These are phyloP conservation scores for Cetonia aurata DNA, from an alignment of 2,888 invertebrate species.

Conservation along the genomic window DNA sequence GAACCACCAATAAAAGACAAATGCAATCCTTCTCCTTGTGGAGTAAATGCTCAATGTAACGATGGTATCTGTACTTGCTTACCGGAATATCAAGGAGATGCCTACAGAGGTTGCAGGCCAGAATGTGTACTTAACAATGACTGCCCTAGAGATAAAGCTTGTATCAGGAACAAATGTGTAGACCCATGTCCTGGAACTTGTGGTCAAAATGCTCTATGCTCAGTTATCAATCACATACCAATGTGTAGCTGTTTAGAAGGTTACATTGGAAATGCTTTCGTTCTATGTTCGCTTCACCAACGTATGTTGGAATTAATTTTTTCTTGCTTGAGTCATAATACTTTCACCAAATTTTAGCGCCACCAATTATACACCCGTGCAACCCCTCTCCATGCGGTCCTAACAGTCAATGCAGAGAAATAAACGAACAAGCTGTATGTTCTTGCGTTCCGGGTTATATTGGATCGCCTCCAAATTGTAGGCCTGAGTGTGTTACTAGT, in stretches of 20 bases:
- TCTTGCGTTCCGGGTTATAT: conserved; percentile 68
- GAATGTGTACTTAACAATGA: conserved; percentile 82
- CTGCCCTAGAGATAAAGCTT: conserved; percentile 77
- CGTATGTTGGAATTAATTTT: conserved; percentile 22
- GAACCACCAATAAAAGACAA: conserved; percentile 65
- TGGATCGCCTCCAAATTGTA: conserved; percentile 68
- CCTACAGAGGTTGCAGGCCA: conserved; percentile 77
- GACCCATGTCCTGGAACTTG: conserved; percentile 84
- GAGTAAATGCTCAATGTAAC: conserved; percentile 73
- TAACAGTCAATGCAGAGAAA: conserved; percentile 75
- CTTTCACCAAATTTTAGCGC: conserved; percentile 59
- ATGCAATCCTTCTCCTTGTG: conserved; percentile 78
- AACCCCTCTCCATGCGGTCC: conserved; percentile 80
- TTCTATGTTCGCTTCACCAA: conserved; percentile 70
- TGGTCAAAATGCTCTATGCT: conserved; percentile 79
- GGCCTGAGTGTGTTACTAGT: conserved; percentile 69
- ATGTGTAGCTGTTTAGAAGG: conserved; percentile 80
- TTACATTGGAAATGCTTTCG: conserved; percentile 80
- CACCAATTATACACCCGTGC: conserved; percentile 72
- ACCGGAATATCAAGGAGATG: conserved; percentile 78
- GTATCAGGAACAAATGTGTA: conserved; percentile 77
- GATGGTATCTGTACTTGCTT: conserved; percentile 80
- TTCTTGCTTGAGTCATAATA: not conserved
- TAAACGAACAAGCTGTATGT: conserved; percentile 72
- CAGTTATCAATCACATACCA: conserved; percentile 82